Evolutionary conservation across 2,888 invertebrate species (phyloP).

Genomic region (Perizoma affinitatum): DNA sequence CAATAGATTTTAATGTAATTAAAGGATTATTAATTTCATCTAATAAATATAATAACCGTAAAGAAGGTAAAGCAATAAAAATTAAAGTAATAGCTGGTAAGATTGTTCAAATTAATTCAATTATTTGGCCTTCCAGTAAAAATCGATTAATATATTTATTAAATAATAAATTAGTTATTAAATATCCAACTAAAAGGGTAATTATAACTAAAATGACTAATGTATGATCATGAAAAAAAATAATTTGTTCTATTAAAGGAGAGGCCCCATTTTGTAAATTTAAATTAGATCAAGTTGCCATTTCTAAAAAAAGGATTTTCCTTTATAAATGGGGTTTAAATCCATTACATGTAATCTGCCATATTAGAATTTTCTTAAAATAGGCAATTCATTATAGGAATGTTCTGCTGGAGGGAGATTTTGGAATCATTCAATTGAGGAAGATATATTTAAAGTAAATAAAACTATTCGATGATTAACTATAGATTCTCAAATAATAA

Average conservation of each 20-base stretch:
- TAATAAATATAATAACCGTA: constrained; percentile 84
- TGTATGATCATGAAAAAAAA: constrained; percentile 86
- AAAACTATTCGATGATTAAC: constrained; percentile 78
- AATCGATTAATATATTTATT: constrained; percentile 84
- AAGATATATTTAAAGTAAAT: constrained; percentile 75
- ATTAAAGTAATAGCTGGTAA: constrained; percentile 85
- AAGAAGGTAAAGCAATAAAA: constrained; percentile 85
- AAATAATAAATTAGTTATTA: constrained; percentile 82
- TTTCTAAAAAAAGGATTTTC: constrained; percentile 85
- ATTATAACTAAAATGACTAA: constrained; percentile 86
- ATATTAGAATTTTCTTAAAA: constrained; percentile 86
- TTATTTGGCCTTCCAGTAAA: constrained; percentile 83
- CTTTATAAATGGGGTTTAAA: constrained; percentile 88
- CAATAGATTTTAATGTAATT: constrained; percentile 86
- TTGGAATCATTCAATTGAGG: constrained; percentile 86
- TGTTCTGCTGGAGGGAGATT: constrained; percentile 83
- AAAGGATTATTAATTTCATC: constrained; percentile 85
- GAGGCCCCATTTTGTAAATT: constrained; percentile 85
- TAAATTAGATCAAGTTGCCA: constrained; percentile 84
- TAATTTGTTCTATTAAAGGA: constrained; percentile 87
- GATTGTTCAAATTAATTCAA: constrained; percentile 87
- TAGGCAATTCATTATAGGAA: constrained; percentile 84
- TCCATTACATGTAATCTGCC: constrained; percentile 84
- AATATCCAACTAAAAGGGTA: constrained; percentile 83
- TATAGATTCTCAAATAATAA: constrained; percentile 86